Conservation (phyloP, 2,888 invertebrate species). For the Drepana falcataria region DNA sequence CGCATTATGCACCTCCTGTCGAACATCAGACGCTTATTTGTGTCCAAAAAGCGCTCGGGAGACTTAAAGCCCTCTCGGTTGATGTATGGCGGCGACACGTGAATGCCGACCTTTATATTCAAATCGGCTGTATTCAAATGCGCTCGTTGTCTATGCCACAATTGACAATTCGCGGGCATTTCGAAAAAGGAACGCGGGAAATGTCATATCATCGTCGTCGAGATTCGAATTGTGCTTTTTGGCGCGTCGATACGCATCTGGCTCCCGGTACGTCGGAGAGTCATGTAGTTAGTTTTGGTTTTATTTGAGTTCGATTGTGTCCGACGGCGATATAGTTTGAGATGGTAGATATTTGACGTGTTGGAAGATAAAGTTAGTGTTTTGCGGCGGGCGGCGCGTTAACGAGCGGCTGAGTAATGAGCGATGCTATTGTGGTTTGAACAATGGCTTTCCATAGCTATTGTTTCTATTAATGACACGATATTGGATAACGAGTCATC, state of each 20-base stretch:
- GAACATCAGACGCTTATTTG: constrained; percentile 73
- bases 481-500: constrained; percentile 39
- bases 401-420: constrained; percentile 76
- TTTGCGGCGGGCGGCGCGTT: constrained; percentile 63
- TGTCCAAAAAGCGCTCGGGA: constrained; percentile 74
- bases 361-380: constrained; percentile 72
- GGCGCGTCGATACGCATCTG: constrained; percentile 73
- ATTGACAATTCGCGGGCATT: constrained; percentile 74
- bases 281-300: constrained; percentile 45
- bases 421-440: constrained; percentile 68
- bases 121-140: constrained; percentile 73
- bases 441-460: constrained; percentile 67
- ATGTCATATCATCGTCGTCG: constrained; percentile 59
- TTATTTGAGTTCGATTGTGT: constrained; percentile 68
- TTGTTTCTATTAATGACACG: constrained; percentile 73
- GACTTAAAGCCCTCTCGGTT: constrained; percentile 70
- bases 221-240: constrained; percentile 56
- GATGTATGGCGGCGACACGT: constrained; percentile 72
- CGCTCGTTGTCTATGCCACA: constrained; percentile 66
- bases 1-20: constrained; percentile 62
- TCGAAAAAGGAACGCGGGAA: constrained; percentile 70
- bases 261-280: constrained; percentile 48
- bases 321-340: constrained; percentile 61
- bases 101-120: constrained; percentile 76
- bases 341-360: constrained; percentile 74